Evolutionary conservation across 2,888 invertebrate genomes (phyloP).

Genomic region (Mylabris sibirica): DNA sequence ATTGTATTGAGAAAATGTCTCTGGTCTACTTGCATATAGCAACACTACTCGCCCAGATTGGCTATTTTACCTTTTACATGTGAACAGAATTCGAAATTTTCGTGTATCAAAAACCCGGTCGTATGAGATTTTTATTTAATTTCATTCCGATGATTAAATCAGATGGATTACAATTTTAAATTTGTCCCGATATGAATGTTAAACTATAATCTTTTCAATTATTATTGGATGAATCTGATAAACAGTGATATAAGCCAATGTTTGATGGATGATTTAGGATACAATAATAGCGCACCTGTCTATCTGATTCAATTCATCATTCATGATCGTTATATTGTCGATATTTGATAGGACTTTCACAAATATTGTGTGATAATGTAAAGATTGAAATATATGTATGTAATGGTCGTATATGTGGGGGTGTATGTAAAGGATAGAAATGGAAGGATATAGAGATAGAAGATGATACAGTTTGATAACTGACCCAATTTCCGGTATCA

Average conservation of each 20-base stretch:
- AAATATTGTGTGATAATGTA: conserved; percentile 25
- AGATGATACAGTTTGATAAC: conserved; percentile 57
- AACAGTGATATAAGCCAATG: background rate
- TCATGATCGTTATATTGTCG: conserved; percentile 34
- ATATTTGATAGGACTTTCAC: conserved; percentile 28
- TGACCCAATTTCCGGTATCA: conserved; percentile 58
- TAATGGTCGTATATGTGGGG: conserved; percentile 37
- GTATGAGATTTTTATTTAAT: background rate
- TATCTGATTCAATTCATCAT: conserved; percentile 33
- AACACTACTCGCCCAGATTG: conserved; percentile 46
- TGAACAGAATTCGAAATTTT: conserved; percentile 44
- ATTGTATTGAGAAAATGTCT: conserved; percentile 15
- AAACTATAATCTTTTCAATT: background rate
- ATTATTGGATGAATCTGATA: background rate
- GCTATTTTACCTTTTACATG: conserved; percentile 50
- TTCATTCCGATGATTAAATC: background rate
- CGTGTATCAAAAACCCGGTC: background rate
- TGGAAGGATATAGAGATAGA: conserved; percentile 52
- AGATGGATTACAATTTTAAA: too few relatives aligned
- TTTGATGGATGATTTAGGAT: background rate
- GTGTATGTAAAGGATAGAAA: conserved; percentile 45
- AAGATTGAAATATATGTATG: conserved; percentile 40
- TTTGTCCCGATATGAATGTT: too few relatives aligned
- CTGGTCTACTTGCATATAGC: conserved; percentile 38
- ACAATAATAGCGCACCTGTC: conserved; percentile 8